Conservation (phyloP, 2,888 invertebrate genomes). For the Eupithecia inturbata region DNA sequence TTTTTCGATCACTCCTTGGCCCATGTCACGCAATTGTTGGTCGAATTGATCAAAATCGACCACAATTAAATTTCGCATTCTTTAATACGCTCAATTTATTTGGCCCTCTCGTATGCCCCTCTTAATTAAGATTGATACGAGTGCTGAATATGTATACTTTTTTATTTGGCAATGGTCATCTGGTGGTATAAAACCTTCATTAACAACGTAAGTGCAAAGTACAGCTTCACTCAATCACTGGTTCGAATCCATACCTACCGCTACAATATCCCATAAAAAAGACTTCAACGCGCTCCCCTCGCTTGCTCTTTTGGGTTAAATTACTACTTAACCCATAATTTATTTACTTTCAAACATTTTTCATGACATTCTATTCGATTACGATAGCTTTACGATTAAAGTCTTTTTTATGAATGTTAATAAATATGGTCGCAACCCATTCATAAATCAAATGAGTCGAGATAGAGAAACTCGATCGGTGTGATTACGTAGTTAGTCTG, state of each 20-base stretch:
- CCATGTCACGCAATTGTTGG: conserved; percentile 74
- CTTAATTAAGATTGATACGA: conserved; percentile 81
- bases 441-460: conserved; percentile 41
- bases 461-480: conserved; percentile 43
- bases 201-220: conserved; percentile 55
- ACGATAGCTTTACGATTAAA: conserved; percentile 30
- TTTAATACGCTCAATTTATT: conserved; percentile 79
- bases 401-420: conserved; percentile 22
- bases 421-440: conserved; percentile 33
- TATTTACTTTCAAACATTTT: conserved; percentile 15
- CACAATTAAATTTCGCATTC: conserved; percentile 80
- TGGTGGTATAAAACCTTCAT: conserved; percentile 16
- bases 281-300: conserved; percentile 69
- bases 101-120: conserved; percentile 63
- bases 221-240: conserved; percentile 44
- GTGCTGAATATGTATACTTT: conserved; percentile 60
- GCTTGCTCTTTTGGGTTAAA: conserved; percentile 28
- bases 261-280: conserved; percentile 64
- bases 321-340: conserved; percentile 8
- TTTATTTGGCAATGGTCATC: conserved; percentile 34
- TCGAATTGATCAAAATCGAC: conserved; percentile 73
- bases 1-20: conserved; percentile 65
- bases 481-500: conserved; percentile 49
- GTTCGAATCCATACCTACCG: conserved; percentile 44
- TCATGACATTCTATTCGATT: conserved; percentile 17